Evolutionary conservation across 2,888 invertebrate genomes (phyloP).

Genomic region (Drosophila subquinaria): DNA sequence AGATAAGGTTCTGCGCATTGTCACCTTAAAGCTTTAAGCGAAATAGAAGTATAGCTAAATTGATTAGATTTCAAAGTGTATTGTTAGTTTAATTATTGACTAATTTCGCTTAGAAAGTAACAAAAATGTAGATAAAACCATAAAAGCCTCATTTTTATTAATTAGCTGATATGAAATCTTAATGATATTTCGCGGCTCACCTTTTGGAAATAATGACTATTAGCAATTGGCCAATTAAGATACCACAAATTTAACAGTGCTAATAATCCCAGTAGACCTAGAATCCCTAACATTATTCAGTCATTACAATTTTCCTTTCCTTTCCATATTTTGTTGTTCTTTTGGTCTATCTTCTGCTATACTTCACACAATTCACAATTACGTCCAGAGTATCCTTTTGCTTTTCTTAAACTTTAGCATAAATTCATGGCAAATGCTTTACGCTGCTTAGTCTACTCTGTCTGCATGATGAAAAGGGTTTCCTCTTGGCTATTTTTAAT

Average conservation of each 20-base stretch:
- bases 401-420: constrained; percentile 34
- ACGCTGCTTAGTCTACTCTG: constrained; percentile 44
- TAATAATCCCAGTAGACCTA: constrained; percentile 40
- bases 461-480: constrained; percentile 52
- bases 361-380: constrained; percentile 39
- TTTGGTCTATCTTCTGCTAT: constrained; percentile 5
- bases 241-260: constrained; percentile 43
- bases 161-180: constrained; percentile 26
- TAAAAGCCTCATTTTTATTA: neutral
- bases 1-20: too few relatives aligned
- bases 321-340: constrained; percentile 2
- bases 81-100: neutral
- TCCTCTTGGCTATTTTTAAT: constrained; percentile 57
- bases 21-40: neutral
- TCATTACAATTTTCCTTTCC: constrained; percentile 26
- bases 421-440: constrained; percentile 57
- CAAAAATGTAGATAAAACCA: neutral
- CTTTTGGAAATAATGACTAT: constrained; percentile 15
- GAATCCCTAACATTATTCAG: constrained; percentile 36
- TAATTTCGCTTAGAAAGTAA: neutral
- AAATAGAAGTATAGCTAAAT: neutral
- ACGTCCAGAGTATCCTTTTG: constrained; percentile 25
- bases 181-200: constrained; percentile 10
- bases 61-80: neutral
- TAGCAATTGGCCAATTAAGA: constrained; percentile 48